phyloP scores from a whole-genome alignment of 35 echinoderm and acorn worm genomes.

The Stichopus chloronotus region DNA sequence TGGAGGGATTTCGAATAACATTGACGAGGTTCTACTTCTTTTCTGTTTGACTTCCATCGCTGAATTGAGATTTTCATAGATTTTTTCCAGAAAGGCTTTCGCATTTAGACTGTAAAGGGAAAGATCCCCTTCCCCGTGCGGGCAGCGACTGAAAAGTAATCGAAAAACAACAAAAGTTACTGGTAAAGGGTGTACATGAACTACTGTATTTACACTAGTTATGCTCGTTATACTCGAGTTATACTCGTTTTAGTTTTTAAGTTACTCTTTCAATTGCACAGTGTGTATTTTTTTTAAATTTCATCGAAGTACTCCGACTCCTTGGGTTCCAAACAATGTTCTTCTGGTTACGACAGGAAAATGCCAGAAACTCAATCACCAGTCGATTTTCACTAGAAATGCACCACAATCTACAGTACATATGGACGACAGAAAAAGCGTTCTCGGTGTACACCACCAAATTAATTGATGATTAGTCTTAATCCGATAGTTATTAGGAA shows the following conservation, averaged over 20 bases:
- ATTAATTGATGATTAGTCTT: no score
- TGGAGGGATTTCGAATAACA: slow-evolving; percentile 90
- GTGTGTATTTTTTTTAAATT: no score
- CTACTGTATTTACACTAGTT: neutral
- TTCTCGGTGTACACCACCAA: no score
- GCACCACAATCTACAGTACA: no score
- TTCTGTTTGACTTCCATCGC: slow-evolving; percentile 75
- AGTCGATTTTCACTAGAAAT: no score
- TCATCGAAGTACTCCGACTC: no score
- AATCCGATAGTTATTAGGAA: no score
- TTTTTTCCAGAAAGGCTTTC: slow-evolving; percentile 71
- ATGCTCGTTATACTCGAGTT: neutral
- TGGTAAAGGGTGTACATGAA: neutral
- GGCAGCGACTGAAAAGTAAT: slow-evolving; percentile 76
- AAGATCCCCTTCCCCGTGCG: slow-evolving; percentile 74
- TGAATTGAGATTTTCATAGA: slow-evolving; percentile 71
- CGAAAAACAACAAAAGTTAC: neutral
- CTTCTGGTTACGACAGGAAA: no score
- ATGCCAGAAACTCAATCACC: no score
- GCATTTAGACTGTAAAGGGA: slow-evolving; percentile 69
- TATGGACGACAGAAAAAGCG: no score
- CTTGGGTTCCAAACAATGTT: no score
- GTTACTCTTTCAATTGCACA: neutral
- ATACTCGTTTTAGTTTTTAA: neutral
- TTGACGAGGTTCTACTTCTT: slow-evolving; percentile 73